Evolutionary conservation across 1,140 invertebrate species (phyloP), one percentile per base, ranked within the genome.

Genomic region (Tetragonula clypearis): DNA sequence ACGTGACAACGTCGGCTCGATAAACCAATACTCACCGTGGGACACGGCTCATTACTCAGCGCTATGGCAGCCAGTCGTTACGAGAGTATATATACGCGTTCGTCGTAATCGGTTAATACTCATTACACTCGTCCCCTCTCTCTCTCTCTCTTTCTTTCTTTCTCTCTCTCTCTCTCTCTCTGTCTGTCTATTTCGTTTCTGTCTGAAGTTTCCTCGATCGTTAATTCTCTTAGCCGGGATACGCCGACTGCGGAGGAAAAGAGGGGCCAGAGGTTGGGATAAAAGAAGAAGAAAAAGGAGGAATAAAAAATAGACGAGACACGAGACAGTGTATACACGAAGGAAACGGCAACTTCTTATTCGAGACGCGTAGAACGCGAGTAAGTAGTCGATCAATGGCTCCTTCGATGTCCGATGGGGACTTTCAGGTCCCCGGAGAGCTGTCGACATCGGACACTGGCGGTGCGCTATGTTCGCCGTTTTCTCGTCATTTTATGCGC

Each of bases 381-480:
- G 87, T 83, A 68, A 90, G 73, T 71, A 82, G 79, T 76, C 77
- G 80, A 68, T 84, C 65, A 84, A 84, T 84, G 82, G 75, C 26
- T 82, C 30, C 23, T 62, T 55, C 82, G 69, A 71, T 71, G 71
- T 49, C 69, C 77, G 69, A 76, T 87, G 62, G 41, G 41, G 84
- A 76, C 76, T 69, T 79, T 82, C 72, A 83, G 68, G 79, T 91
- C 89, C 84, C 90, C 26, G 71, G 90, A 88, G 90, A 91, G 69
- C 80, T 86, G 87, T 91, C 90, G 87, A 88, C 89, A 90, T 90
- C 88, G 69, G 74, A 72, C 86, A 26, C 58, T 77, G 77, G 2
- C 41, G 41, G 68, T 73, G 82, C 84, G 86, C 90, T 90, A 87
- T 87, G 82, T 76, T 87, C 69, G 55, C 74, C 83, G 73, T 66